A percentile compares a stretch with the other conserved stretches of the same genome.
Evolutionary conservation across 1,140 invertebrate species (phyloP).

Genomic region (Halictus rubicundus): DNA sequence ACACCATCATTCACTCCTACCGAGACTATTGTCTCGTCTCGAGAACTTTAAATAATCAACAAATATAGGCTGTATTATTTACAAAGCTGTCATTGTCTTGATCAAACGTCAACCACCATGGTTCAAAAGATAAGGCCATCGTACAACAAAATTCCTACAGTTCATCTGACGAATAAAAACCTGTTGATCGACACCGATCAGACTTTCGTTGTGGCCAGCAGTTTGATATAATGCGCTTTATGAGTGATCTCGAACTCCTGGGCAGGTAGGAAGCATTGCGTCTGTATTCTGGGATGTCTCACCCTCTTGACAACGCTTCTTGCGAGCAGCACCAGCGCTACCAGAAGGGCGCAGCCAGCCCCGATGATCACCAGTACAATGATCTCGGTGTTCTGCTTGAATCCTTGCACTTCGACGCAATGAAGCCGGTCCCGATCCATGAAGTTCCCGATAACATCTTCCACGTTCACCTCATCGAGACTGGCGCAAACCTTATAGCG

Average conservation of each 20-base stretch:
- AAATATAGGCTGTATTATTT: slow-evolving; percentile 37
- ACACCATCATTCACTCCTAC: neutral
- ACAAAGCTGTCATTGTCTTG: slow-evolving; percentile 7
- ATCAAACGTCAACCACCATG: neutral
- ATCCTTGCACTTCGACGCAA: slow-evolving; percentile 72
- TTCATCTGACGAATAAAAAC: neutral
- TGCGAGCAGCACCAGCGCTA: slow-evolving; percentile 63
- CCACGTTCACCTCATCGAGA: slow-evolving; percentile 61
- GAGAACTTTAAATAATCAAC: slow-evolving; percentile 30
- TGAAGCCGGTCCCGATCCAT: slow-evolving; percentile 48
- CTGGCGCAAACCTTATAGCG: slow-evolving; percentile 76
- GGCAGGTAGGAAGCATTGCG: slow-evolving; percentile 78
- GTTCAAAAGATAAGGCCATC: neutral
- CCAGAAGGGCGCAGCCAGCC: slow-evolving; percentile 60
- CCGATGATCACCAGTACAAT: slow-evolving; percentile 70
- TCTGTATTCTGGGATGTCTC: slow-evolving; percentile 68
- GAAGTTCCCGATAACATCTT: slow-evolving; percentile 29
- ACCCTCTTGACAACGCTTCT: slow-evolving; percentile 68
- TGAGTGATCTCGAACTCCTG: slow-evolving; percentile 80
- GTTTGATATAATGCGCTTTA: slow-evolving; percentile 81
- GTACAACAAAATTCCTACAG: neutral
- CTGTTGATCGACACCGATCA: slow-evolving; percentile 50
- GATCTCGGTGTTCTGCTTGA: slow-evolving; percentile 67
- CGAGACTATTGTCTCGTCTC: neutral
- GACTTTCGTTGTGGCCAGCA: slow-evolving; percentile 81